A percentile compares a stretch with the other conserved stretches of the same genome.
These are phyloP conservation scores for Mesorhabditis belari DNA, from an alignment of 2,888 invertebrate species.

Conservation along the genomic window DNA sequence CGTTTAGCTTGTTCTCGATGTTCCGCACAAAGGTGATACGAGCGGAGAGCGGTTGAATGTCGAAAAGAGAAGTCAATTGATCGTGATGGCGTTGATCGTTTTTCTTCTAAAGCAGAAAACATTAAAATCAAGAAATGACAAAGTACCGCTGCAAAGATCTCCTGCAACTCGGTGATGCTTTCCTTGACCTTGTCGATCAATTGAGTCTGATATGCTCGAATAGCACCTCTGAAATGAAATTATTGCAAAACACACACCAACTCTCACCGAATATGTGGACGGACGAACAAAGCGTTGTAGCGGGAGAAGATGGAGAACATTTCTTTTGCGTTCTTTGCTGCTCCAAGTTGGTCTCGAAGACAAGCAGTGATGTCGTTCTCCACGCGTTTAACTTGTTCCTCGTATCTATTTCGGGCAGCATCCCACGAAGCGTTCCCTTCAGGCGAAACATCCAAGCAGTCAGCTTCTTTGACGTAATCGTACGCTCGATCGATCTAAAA, in stretches of 20 bases:
- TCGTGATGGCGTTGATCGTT: background rate
- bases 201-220: slow-evolving; percentile 97
- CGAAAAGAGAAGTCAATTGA: slow-evolving; percentile 77
- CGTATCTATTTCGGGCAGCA: slow-evolving; percentile 83
- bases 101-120: background rate
- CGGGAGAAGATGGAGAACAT: slow-evolving; percentile 90
- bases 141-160: background rate
- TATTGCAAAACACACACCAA: background rate
- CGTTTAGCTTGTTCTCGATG: slow-evolving; percentile 91
- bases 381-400: slow-evolving; percentile 93
- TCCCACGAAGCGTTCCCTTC: slow-evolving; percentile 97
- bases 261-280: slow-evolving; percentile 81
- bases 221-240: slow-evolving; percentile 64
- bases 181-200: slow-evolving; percentile 97
- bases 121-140: background rate
- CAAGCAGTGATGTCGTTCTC: slow-evolving; percentile 96
- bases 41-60: slow-evolving; percentile 91
- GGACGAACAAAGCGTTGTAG: slow-evolving; percentile 95
- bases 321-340: slow-evolving; percentile 97
- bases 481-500: slow-evolving; percentile 82
- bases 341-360: slow-evolving; percentile 90
- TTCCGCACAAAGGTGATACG: slow-evolving; percentile 90
- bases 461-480: slow-evolving; percentile 96
- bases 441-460: slow-evolving; percentile 85
- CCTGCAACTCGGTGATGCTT: slow-evolving; percentile 89